Evolutionary conservation across 2,888 invertebrate genomes (phyloP).

Genomic region (Melanargia galathea): DNA sequence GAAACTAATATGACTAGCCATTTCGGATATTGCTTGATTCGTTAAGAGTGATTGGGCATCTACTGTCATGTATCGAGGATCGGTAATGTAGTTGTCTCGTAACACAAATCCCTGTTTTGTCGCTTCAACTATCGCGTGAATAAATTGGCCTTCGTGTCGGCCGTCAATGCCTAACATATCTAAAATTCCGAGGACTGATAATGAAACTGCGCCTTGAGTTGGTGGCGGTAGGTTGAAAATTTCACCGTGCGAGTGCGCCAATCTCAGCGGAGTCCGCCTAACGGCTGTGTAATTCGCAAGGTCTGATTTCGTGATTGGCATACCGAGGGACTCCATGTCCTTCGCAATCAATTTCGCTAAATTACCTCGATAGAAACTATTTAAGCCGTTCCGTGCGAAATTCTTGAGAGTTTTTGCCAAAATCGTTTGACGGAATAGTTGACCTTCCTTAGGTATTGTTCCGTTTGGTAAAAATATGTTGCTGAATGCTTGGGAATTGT

Average conservation of each 20-base stretch:
- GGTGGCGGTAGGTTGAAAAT: slow-evolving; percentile 70
- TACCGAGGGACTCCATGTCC: slow-evolving; percentile 60
- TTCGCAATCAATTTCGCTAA: slow-evolving; percentile 61
- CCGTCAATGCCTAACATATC: slow-evolving; percentile 65
- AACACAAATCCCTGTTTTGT: slow-evolving; percentile 52
- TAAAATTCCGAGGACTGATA: slow-evolving; percentile 65
- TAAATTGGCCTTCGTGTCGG: slow-evolving; percentile 62
- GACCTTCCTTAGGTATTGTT: slow-evolving; percentile 54
- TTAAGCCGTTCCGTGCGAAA: slow-evolving; percentile 60
- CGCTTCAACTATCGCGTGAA: slow-evolving; percentile 67
- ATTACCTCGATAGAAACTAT: slow-evolving; percentile 67
- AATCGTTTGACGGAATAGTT: slow-evolving; percentile 59
- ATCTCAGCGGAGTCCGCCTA: slow-evolving; percentile 60
- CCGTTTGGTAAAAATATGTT: slow-evolving; percentile 56
- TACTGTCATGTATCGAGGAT: slow-evolving; percentile 63
- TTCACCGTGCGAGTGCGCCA: slow-evolving; percentile 61
- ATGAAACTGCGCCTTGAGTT: slow-evolving; percentile 71
- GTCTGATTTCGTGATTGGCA: slow-evolving; percentile 67
- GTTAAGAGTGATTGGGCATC: slow-evolving; percentile 57
- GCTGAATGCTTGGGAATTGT: slow-evolving; percentile 49
- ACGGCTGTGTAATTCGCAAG: slow-evolving; percentile 60
- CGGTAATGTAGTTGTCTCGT: slow-evolving; percentile 62
- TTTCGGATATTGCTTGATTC: slow-evolving; percentile 51
- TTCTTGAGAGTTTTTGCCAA: slow-evolving; percentile 60
- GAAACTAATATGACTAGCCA: slow-evolving; percentile 57